Conservation (phyloP, 2,797 vertebrate species). For the Lycodopsis pacificus region DNA sequence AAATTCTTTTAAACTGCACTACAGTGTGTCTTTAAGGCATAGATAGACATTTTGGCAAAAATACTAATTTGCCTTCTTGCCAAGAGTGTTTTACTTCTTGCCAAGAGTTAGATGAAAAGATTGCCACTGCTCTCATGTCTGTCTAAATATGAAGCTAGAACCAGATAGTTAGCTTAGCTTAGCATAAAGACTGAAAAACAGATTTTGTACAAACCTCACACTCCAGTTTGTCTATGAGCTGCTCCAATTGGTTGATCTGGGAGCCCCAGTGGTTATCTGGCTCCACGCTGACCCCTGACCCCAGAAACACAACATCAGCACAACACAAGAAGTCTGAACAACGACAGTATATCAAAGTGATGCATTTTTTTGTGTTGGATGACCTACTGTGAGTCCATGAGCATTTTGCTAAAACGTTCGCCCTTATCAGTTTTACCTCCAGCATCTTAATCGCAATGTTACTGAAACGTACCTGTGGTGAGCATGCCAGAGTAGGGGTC, state of each 20-base stretch:
- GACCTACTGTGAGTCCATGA: not conserved
- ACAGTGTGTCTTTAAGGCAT: not conserved
- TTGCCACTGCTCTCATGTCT: not conserved
- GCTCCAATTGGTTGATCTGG: conserved; percentile 91
- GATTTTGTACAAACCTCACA: conserved; percentile 85
- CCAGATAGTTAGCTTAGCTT: not conserved
- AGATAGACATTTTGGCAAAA: not conserved
- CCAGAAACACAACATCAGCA: conserved; percentile 52
- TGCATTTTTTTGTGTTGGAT: not conserved
- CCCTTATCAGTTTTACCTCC: not conserved
- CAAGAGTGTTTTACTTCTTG: not conserved
- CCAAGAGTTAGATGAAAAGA: not conserved
- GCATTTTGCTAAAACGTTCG: not conserved
- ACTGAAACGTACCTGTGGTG: conserved; percentile 85
- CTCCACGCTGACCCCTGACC: conserved; percentile 86
- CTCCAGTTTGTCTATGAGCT: conserved; percentile 92
- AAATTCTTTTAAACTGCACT: not conserved
- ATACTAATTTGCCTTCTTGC: not conserved
- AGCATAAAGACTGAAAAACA: not conserved
- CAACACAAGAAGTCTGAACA: conserved; percentile 2
- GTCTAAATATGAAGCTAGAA: not conserved
- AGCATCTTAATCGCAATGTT: not conserved
- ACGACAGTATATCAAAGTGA: not conserved
- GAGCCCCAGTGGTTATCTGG: conserved; percentile 90
- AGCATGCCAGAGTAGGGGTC: conserved; percentile 90